Evolutionary conservation across 2,113 vertebrate genomes (phyloP).

Genomic region (Chionodraco myersi): DNA sequence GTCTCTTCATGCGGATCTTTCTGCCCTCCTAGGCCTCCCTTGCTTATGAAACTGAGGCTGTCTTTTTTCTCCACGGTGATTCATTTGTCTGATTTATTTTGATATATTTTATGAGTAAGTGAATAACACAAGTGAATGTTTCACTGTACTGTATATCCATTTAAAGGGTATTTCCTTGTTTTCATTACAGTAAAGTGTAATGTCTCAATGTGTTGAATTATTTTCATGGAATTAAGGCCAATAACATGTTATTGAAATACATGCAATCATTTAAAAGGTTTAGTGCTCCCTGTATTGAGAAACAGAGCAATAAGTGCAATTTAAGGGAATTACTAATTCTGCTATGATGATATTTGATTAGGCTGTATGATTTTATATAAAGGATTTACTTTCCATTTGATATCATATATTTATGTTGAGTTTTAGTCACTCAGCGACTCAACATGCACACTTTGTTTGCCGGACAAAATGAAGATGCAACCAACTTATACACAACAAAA

Average conservation of each 20-base stretch:
- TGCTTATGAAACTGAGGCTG: neutral
- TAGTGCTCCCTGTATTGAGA: no score
- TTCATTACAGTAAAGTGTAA: neutral
- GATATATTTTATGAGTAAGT: neutral
- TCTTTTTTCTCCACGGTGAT: neutral
- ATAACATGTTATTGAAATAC: neutral
- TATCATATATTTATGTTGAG: no score
- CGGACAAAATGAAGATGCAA: slow-evolving; percentile 10
- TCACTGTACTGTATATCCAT: neutral
- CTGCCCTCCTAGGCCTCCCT: slow-evolving; percentile 12
- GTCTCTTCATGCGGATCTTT: slow-evolving; percentile 25
- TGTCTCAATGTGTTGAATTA: neutral
- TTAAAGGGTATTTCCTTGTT: neutral
- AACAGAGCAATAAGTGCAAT: no score
- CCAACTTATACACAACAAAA: slow-evolving; percentile 5
- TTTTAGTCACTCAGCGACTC: no score
- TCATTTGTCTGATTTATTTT: slow-evolving; percentile 27
- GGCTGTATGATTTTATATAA: no score
- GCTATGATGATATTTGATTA: no score
- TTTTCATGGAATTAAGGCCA: neutral
- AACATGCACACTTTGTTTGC: no score
- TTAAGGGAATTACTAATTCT: no score
- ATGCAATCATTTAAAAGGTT: neutral
- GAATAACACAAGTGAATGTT: neutral
- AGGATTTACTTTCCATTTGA: no score